Conservation (phyloP, 2,888 invertebrate species). For the Drosophila pegasa region DNA sequence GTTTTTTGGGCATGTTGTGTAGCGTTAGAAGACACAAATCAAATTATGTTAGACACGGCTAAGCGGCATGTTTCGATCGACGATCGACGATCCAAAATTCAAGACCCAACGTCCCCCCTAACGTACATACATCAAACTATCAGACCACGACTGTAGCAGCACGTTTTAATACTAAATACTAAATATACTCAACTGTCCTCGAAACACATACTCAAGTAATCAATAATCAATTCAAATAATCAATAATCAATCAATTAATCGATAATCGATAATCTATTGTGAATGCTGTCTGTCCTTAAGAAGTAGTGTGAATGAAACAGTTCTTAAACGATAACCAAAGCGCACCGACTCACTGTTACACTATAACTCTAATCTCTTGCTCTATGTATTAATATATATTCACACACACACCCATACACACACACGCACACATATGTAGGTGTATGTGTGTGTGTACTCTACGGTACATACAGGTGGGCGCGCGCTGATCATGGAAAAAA, state of each 20-base stretch:
- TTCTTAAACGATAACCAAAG: constrained; percentile 16
- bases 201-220: constrained; percentile 17
- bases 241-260: too few species aligned
- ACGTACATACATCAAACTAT: constrained; percentile 11
- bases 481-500: constrained; percentile 65
- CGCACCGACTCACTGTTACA: constrained; percentile 56
- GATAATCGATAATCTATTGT: constrained; percentile 26
- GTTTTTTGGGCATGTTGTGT: constrained; percentile 60
- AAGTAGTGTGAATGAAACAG: constrained; percentile 47
- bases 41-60: constrained; percentile 7
- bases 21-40: constrained; percentile 56
- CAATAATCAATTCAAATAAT: constrained; percentile 19
- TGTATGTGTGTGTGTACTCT: constrained; percentile 40
- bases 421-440: neutral
- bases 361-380: constrained; percentile 23
- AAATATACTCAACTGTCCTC: constrained; percentile 3
- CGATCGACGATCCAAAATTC: constrained; percentile 2
- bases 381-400: constrained; percentile 35
- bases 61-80: constrained; percentile 41
- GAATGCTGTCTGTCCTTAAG: constrained; percentile 56
- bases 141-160: constrained; percentile 46
- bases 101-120: constrained; percentile 9
- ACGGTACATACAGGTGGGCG: constrained; percentile 53
- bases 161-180: constrained; percentile 38
- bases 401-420: neutral